Evolutionary conservation across 2,888 invertebrate species (phyloP), one percentile per base, ranked within the genome.

Genomic region (Atrina japonica): DNA sequence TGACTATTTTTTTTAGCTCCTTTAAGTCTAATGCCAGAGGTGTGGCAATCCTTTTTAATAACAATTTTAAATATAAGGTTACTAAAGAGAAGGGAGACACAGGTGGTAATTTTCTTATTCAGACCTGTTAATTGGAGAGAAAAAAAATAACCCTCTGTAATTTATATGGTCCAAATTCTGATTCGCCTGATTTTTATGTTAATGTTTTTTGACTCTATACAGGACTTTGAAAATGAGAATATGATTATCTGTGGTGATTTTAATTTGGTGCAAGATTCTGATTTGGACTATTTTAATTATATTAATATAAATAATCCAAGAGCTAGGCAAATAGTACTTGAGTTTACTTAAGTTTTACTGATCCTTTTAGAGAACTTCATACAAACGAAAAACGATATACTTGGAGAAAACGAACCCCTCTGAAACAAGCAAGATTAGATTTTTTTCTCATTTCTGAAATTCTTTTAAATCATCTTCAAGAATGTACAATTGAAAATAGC

Each of bases 201-300:
- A n/a, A n/a, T 35, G 3, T 58, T 14, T n/a, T n/a, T 16, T 30
- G 35, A 50, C n/a, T 29, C 29, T 3, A 59, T 66, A 7, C 14
- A 23, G 14, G 35, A 50, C 14, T 50, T 50, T 40, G 2, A 52
- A n/a, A 50, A 40, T 23, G 21, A 45, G 18, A 25, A 30, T 9
- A 14, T 58, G 9, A 59, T 66, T 14, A 30, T 50, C 11, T n/a
- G 30, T 7, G 47, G 66, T 16, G 66, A 66, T 18, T 52, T 58
- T 29, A 50, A 59, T 41, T 7, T 66, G 45, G 50, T 50, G 2
- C 52, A 58, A 49, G 27, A 59, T 16, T 9, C 18, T 35, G 5
- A 40, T 21, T 56, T 47, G 27, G 58, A 50, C n/a, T 49, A 23
- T 18, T 49, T 29, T 16, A 1, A 58, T 49, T 58, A 66, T 18